Evolutionary conservation across 2,797 vertebrate genomes (phyloP).

Genomic region (Gephyroberyx darwinii): DNA sequence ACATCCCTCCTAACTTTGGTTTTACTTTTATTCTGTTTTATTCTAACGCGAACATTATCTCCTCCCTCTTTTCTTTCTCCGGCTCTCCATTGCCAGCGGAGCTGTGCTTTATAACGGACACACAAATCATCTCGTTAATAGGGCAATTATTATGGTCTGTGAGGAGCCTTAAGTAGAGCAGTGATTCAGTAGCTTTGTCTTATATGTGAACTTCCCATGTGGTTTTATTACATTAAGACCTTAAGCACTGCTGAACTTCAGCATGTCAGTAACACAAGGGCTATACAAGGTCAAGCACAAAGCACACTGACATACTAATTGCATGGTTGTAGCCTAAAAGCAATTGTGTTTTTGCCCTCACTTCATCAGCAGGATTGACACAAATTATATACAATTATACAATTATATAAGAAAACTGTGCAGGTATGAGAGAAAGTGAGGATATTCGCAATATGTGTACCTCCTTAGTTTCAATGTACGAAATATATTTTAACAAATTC

Average conservation of each 20-base stretch:
- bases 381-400: too few species aligned
- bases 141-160: slow-evolving; percentile 35
- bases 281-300: too few species aligned
- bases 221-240: slow-evolving; percentile 27
- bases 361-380: too few species aligned
- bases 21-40: slow-evolving; percentile 19
- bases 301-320: too few species aligned
- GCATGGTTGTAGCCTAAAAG: too few species aligned
- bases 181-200: slow-evolving; percentile 36
- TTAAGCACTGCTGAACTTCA: slow-evolving; percentile 45
- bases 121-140: slow-evolving; percentile 50
- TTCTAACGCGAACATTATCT: slow-evolving; percentile 12
- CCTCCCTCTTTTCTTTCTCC: slow-evolving; percentile 2
- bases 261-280: slow-evolving; percentile 49
- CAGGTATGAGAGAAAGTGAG: too few species aligned
- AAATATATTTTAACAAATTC: too few species aligned
- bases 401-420: too few species aligned
- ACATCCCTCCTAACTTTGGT: too few species aligned
- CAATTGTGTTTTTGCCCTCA: too few species aligned
- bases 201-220: slow-evolving; percentile 18
- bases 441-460: too few species aligned
- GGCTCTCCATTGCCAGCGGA: slow-evolving; percentile 27
- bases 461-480: too few species aligned
- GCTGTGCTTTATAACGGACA: slow-evolving; percentile 16
- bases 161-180: slow-evolving; percentile 31